These are phyloP conservation scores for Trisateles emortualis DNA, from an alignment of 2,888 invertebrate genomes.

Conservation along the genomic window DNA sequence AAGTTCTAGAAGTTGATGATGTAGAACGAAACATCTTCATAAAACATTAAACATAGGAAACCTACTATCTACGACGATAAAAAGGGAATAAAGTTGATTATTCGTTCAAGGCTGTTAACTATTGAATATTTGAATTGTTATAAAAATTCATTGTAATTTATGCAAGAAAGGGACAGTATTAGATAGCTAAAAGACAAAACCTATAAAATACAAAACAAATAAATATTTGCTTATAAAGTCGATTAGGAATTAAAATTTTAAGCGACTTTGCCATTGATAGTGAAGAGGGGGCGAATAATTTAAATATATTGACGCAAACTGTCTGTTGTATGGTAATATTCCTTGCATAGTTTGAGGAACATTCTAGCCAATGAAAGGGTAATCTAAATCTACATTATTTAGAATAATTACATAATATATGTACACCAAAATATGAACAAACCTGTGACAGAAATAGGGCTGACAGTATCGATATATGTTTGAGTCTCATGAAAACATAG, in stretches of 20 bases:
- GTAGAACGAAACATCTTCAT: constrained; percentile 46
- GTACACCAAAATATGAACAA: not conserved
- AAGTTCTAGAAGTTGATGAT: constrained; percentile 46
- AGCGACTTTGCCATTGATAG: not conserved
- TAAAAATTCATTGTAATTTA: constrained; percentile 40
- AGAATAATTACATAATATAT: constrained; percentile 2
- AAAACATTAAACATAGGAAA: constrained; percentile 50
- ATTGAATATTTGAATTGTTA: constrained; percentile 36
- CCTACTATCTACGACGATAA: constrained; percentile 43
- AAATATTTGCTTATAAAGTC: not conserved
- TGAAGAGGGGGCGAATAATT: constrained; percentile 1
- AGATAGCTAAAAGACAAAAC: constrained; percentile 2
- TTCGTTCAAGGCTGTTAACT: constrained; percentile 47
- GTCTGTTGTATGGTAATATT: constrained; percentile 10
- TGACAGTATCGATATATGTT: too few relatives aligned
- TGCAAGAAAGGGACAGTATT: constrained; percentile 27
- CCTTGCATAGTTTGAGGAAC: constrained; percentile 2
- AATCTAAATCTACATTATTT: constrained; percentile 16
- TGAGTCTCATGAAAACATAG: too few relatives aligned
- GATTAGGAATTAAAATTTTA: not conserved
- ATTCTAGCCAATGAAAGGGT: not conserved
- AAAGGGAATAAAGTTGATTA: constrained; percentile 46
- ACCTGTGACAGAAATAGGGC: not conserved
- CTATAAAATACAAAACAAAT: constrained; percentile 1
- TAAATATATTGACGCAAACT: constrained; percentile 5